Conservation (phyloP, 2,797 vertebrate species). For the Danio choprae region DNA sequence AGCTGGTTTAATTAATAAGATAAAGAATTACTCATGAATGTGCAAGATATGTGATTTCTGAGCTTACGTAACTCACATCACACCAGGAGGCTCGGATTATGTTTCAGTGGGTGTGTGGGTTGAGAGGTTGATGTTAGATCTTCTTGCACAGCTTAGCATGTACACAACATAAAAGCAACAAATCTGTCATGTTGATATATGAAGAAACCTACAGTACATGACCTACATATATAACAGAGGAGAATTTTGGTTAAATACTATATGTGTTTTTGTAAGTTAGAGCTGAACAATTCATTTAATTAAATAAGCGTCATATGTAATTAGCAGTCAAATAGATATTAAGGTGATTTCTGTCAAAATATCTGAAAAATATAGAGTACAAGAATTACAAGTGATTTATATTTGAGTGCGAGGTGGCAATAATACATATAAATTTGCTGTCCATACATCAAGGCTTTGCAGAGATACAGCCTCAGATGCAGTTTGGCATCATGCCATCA, state of each 20-base stretch:
- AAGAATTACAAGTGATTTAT: too few relatives aligned
- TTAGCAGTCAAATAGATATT: neutral
- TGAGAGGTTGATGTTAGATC: neutral
- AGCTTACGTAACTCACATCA: constrained; percentile 8
- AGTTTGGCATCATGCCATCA: too few relatives aligned
- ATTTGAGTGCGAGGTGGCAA: too few relatives aligned
- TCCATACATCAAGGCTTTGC: too few relatives aligned
- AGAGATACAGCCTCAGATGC: too few relatives aligned
- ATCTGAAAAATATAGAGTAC: too few relatives aligned
- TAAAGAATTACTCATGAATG: constrained; percentile 18
- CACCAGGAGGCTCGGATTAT: neutral
- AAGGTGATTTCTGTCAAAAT: too few relatives aligned
- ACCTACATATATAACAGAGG: too few relatives aligned
- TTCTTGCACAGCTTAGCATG: neutral
- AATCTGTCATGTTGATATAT: neutral
- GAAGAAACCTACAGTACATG: too few relatives aligned
- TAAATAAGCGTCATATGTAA: neutral
- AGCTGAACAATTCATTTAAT: neutral
- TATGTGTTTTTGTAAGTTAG: neutral
- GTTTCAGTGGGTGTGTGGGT: neutral
- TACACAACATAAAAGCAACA: neutral
- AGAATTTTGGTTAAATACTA: neutral
- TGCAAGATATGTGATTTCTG: constrained; percentile 23
- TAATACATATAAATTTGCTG: too few relatives aligned
- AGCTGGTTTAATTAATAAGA: constrained; percentile 25